A percentile compares a stretch with the other conserved stretches of the same genome.
phyloP scores from a whole-genome alignment of 2,797 vertebrate genomes.

The Coilia nasus region DNA sequence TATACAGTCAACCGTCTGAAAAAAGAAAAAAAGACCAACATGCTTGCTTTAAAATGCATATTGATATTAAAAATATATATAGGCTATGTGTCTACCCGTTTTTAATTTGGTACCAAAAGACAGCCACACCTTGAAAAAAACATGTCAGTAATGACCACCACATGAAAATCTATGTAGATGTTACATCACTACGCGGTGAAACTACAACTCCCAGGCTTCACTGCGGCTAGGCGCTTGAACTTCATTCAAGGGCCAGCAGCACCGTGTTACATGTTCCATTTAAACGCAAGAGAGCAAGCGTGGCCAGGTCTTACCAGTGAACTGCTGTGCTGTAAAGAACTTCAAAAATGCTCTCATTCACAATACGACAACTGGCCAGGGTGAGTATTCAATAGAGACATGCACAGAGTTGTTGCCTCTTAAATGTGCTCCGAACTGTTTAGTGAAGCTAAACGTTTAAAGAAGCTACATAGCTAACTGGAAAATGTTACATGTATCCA shows the following conservation, averaged over 20 bases:
- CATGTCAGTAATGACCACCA: not conserved
- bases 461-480: slow-evolving; percentile 2
- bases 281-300: slow-evolving; percentile 12
- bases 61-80: no score
- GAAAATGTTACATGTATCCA: not conserved
- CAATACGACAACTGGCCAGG: slow-evolving; percentile 70
- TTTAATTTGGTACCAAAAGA: not conserved
- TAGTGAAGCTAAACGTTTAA: not conserved
- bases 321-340: slow-evolving; percentile 31
- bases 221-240: not conserved
- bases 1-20: no score
- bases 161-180: not conserved
- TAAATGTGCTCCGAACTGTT: not conserved
- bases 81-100: no score
- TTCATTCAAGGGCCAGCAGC: not conserved
- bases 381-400: slow-evolving; percentile 57
- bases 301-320: not conserved
- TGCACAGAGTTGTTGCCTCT: not conserved
- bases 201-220: slow-evolving; percentile 4
- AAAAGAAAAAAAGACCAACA: no score
- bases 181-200: not conserved
- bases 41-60: no score
- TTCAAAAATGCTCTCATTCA: slow-evolving; percentile 72
- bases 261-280: slow-evolving; percentile 7
- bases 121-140: not conserved